These are phyloP conservation scores for Micrasema longulum DNA, from an alignment of 1,140 invertebrate genomes.

Conservation along the genomic window DNA sequence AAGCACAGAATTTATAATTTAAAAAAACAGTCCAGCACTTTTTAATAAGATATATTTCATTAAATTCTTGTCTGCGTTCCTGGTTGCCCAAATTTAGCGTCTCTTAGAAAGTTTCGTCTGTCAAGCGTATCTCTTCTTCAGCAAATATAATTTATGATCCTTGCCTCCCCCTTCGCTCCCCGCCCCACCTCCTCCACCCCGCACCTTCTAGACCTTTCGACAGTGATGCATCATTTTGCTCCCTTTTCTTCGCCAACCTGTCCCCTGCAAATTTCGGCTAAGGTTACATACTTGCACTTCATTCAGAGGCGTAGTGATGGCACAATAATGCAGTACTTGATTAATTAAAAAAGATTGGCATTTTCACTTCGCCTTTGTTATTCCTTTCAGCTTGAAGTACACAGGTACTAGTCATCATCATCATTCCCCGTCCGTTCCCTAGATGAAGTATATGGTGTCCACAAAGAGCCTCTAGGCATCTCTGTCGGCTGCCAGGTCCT, in stretches of 20 bases:
- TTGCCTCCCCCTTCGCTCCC: not conserved
- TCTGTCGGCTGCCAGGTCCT: no score
- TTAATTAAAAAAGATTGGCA: no score
- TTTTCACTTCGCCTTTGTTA: no score
- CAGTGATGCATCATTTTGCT: conserved; percentile 50
- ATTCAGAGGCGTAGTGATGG: not conserved
- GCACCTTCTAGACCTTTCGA: conserved; percentile 44
- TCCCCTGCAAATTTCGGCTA: conserved; percentile 23
- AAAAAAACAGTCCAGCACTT: no score
- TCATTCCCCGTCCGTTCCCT: no score
- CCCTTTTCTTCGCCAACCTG: conserved; percentile 16
- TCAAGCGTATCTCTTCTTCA: conserved; percentile 25
- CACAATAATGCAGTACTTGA: no score
- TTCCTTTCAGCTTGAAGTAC: no score
- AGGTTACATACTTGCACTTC: conserved; percentile 18
- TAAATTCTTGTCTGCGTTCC: not conserved
- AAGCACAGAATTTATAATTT: no score
- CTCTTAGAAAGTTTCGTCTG: conserved; percentile 15
- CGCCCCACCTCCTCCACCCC: not conserved
- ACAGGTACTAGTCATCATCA: no score
- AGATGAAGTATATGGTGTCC: no score
- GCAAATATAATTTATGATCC: conserved; percentile 52
- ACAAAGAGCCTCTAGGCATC: no score
- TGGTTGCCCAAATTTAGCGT: not conserved
- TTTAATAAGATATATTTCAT: no score